Evolutionary conservation across 2,113 vertebrate species (phyloP).

Genomic region (Halichoerus grypus): DNA sequence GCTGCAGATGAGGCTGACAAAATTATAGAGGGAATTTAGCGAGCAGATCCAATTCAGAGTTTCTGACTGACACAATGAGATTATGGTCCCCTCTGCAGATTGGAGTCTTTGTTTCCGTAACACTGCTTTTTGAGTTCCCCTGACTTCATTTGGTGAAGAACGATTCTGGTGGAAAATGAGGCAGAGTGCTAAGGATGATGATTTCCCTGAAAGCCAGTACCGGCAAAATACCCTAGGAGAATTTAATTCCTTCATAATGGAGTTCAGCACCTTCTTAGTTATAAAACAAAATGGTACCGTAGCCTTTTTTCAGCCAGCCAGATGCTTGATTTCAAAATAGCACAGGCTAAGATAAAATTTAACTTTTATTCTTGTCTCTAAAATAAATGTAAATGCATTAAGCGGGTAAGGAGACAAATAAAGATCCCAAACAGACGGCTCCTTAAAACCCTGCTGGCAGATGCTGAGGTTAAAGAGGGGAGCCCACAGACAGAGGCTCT

Average conservation of each 20-base stretch:
- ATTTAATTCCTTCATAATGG: constrained; percentile 66
- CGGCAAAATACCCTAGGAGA: constrained; percentile 67
- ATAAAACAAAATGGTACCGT: constrained; percentile 67
- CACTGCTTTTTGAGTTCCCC: constrained; percentile 56
- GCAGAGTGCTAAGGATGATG: constrained; percentile 72
- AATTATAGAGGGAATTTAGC: constrained; percentile 36
- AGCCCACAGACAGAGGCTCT: constrained; percentile 20
- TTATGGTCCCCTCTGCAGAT: background rate
- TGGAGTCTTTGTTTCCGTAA: constrained; percentile 72
- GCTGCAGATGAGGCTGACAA: constrained; percentile 12
- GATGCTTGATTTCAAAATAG: constrained; percentile 45
- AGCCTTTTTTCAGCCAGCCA: constrained; percentile 64
- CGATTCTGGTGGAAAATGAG: constrained; percentile 1
- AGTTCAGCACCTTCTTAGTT: constrained; percentile 77
- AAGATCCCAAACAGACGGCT: constrained; percentile 52
- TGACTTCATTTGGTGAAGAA: constrained; percentile 33
- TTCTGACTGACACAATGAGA: constrained; percentile 72
- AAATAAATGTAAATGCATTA: constrained; percentile 75
- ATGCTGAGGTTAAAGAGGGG: constrained; percentile 50
- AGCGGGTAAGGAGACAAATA: background rate
- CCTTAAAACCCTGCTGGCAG: constrained; percentile 50
- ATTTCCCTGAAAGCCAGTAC: constrained; percentile 70
- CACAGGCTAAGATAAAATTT: constrained; percentile 65
- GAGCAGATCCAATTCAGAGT: constrained; percentile 41
- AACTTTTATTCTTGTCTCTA: constrained; percentile 72